These are phyloP conservation scores for Notothenia rossii DNA, from an alignment of 2,113 vertebrate species.

Conservation along the genomic window DNA sequence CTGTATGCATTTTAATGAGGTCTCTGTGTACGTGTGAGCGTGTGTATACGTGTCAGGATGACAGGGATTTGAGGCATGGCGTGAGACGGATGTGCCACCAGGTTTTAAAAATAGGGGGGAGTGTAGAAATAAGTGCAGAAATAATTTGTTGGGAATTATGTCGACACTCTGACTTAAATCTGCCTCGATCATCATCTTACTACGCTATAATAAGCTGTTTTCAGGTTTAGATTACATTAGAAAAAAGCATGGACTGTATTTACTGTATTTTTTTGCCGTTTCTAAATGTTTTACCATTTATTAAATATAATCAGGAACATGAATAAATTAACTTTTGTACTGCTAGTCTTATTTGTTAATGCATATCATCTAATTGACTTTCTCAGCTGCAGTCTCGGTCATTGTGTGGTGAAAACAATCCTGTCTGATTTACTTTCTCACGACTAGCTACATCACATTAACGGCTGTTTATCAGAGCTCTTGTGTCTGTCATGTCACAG, in stretches of 20 bases:
- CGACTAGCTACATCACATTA: slow-evolving; percentile 13
- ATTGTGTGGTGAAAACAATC: slow-evolving; percentile 27
- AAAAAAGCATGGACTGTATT: too few relatives aligned
- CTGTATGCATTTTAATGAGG: slow-evolving; percentile 82
- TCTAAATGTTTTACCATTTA: background rate
- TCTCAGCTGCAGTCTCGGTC: slow-evolving; percentile 8
- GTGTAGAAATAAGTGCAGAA: slow-evolving; percentile 15
- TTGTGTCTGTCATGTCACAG: slow-evolving; percentile 48
- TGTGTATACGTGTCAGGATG: slow-evolving; percentile 62
- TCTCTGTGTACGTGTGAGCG: slow-evolving; percentile 55
- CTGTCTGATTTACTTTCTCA: slow-evolving; percentile 55
- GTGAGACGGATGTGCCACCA: slow-evolving; percentile 56
- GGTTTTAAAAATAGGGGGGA: slow-evolving; percentile 50
- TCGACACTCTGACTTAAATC: background rate
- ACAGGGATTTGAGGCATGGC: slow-evolving; percentile 56
- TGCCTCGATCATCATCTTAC: slow-evolving; percentile 11
- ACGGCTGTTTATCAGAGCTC: slow-evolving; percentile 39
- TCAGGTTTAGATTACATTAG: background rate
- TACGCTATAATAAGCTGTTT: background rate
- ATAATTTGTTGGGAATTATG: slow-evolving; percentile 51
- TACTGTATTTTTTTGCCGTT: background rate
- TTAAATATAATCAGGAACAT: background rate
- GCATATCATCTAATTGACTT: slow-evolving; percentile 5
- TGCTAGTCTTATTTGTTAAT: slow-evolving; percentile 1
- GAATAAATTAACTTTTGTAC: slow-evolving; percentile 10